These are phyloP conservation scores for Ditylenchus dipsaci DNA, from an alignment of 1,140 invertebrate genomes.

Conservation along the genomic window DNA sequence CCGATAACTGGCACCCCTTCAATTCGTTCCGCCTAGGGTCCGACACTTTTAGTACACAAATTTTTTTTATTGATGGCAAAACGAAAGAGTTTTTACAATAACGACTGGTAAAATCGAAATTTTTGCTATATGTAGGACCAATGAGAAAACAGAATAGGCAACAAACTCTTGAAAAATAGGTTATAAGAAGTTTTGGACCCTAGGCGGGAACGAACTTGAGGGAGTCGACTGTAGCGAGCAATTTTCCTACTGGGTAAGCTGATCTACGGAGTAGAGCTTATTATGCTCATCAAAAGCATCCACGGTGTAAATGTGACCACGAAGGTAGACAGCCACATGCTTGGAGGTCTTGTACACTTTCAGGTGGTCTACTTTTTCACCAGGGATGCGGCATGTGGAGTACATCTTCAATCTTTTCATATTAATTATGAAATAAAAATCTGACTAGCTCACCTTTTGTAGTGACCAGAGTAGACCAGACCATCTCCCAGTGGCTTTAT, in stretches of 20 bases:
- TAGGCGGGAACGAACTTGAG: too few relatives aligned
- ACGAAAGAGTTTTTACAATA: too few relatives aligned
- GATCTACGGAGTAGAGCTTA: slow-evolving; percentile 16
- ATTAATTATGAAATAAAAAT: neutral
- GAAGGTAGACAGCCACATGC: slow-evolving; percentile 39
- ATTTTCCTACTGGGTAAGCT: slow-evolving; percentile 36
- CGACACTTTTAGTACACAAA: too few relatives aligned
- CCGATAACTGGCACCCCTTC: too few relatives aligned
- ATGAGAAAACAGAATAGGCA: too few relatives aligned
- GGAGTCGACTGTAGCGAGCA: too few relatives aligned
- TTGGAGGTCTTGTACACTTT: slow-evolving; percentile 29
- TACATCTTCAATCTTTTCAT: slow-evolving; percentile 30
- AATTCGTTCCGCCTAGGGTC: too few relatives aligned
- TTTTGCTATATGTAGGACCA: too few relatives aligned
- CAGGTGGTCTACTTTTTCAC: slow-evolving; percentile 31
- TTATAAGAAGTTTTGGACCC: too few relatives aligned
- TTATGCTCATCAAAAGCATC: slow-evolving; percentile 43
- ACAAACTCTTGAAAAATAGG: too few relatives aligned
- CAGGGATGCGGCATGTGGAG: slow-evolving; percentile 36
- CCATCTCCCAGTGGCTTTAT: slow-evolving; percentile 43
- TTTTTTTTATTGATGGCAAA: too few relatives aligned
- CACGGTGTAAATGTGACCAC: slow-evolving; percentile 46
- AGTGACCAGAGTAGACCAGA: slow-evolving; percentile 45
- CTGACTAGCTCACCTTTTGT: slow-evolving; percentile 31
- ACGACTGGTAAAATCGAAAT: too few relatives aligned